Base-by-base conservation (phyloP, 2,797 vertebrate species). In the Rhinichthys osculus region DNA sequence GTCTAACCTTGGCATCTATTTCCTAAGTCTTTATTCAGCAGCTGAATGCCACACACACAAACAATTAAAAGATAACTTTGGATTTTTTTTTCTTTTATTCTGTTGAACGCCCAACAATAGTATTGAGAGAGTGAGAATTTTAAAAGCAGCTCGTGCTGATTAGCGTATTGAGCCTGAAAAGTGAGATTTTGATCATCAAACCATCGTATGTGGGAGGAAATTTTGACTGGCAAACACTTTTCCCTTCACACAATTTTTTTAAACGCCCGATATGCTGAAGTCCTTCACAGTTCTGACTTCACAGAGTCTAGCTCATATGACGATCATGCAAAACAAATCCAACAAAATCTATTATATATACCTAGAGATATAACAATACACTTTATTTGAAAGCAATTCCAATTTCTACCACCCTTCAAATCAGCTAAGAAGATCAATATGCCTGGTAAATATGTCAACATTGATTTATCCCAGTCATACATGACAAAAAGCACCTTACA, bases 21-120 rank as follows among this genome's bases (percentile, higher is more conserved):
- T 90, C 79, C 85, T 57, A 54, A 87, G 78, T 83, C 86, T 92
- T 92, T 87, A 74, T 89, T 84, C 77, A 88, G 92, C 59, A 89
- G 82, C 74, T 40, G 72, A 89, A 91, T 74, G 73, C 76, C 84
- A 90, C 86, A 87, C 87, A 86, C 88, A 87, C 72, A 89, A 79
- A 87, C 91, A 93, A 94, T 94, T 94, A 93, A 94, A 94, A 94
- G 93, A 94, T 93, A 94, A 90, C 87, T 84, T 59, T 78, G 71
- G 82, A 92, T 91, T 86, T 91, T 64, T 64, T 92, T 91, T 87
- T 69, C 78, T 89, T 87, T 88, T 86, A 70, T 71, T 54, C n/a
- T 62, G n/a, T 14, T 21, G n/a, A 73, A 38, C 10, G 7, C 6
- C 30, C 72, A 42, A 54, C 64, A 85, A 70, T 59, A 71, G 38